These are phyloP conservation scores for Drosophila ustulata DNA, from an alignment of 2,888 invertebrate species.

Conservation along the genomic window DNA sequence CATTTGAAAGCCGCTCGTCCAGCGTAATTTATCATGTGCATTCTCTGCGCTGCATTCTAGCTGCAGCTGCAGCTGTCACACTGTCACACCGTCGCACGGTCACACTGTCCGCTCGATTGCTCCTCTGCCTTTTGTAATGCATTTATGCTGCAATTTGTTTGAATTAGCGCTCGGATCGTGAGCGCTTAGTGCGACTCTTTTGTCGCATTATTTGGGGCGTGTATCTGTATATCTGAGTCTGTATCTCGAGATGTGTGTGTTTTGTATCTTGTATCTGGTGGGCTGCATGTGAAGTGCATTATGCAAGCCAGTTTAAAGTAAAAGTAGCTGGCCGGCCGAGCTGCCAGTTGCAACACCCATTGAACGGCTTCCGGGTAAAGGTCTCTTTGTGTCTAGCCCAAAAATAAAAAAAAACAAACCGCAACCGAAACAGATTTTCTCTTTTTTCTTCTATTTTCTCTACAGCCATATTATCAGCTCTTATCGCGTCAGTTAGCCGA, in stretches of 20 bases:
- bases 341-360: constrained; percentile 52
- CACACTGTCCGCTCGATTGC: constrained; percentile 24
- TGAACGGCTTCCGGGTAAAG: constrained; percentile 68
- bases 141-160: constrained; percentile 80
- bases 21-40: constrained; percentile 66
- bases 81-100: constrained; percentile 66
- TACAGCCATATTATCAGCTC: constrained; percentile 20
- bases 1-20: constrained; percentile 32
- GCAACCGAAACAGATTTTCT: constrained; percentile 11
- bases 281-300: constrained; percentile 43
- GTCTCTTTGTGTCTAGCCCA: constrained; percentile 34
- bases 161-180: constrained; percentile 62
- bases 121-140: constrained; percentile 74
- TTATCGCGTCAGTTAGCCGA: constrained; percentile 39
- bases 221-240: constrained; percentile 30
- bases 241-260: not conserved
- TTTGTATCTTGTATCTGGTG: constrained; percentile 4
- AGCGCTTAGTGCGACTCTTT: constrained; percentile 23
- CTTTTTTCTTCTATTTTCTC: constrained; percentile 8
- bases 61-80: constrained; percentile 72
- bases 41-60: constrained; percentile 39
- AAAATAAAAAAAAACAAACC: constrained; percentile 1
- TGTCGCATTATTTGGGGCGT: constrained; percentile 49
- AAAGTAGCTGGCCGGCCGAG: constrained; percentile 60
- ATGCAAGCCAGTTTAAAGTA: constrained; percentile 65